Evolutionary conservation across 1,140 invertebrate genomes (phyloP), one percentile per base, ranked within the genome.

Genomic region (Oryctes rhinoceros): DNA sequence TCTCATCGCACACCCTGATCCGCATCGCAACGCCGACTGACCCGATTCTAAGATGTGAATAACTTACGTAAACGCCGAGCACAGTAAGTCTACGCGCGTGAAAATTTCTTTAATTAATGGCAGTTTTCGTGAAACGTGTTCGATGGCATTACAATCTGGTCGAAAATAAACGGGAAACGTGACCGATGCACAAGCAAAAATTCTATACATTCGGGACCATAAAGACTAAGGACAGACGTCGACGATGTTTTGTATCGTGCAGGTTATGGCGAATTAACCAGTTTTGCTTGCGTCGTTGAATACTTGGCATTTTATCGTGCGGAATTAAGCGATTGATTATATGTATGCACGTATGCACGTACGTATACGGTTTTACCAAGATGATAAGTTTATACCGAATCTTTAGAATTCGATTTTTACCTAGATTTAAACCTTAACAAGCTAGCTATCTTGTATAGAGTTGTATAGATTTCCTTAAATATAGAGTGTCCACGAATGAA

Each of bases 131-230:
- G 53, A 53, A 59, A 18, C 53, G 53, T 59, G 53, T 18, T 59
- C n/a, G 3, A 59, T 59, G 15, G 53, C 15, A 59, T 59, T 59
- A 59, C 53, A 59, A 59, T 59, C 15, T 15, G n/a, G 53, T 18
- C 53, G 53, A 59, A 59, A 59, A 59, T 59, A 59, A 59, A 7
- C 53, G 18, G 53, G n/a, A 59, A 59, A 59, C 53, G 53, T 59
- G 53, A 59, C 53, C n/a, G 53, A 15, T 18, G n/a, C 13, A 18
- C 53, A 59, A 18, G 53, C 53, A 18, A 18, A 59, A 59, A 59
- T 59, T 59, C 53, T 7, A 6, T 18, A n/a, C 15, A 59, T 18
- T 18, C 53, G 5, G 13, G 6, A n/a, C 18, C n/a, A 59, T 59
- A 59, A 59, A 59, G 53, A 59, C 53, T 59, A 59, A 59, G 18